Conservation (phyloP, 2,113 vertebrate species). For the Nibea coibor region DNA sequence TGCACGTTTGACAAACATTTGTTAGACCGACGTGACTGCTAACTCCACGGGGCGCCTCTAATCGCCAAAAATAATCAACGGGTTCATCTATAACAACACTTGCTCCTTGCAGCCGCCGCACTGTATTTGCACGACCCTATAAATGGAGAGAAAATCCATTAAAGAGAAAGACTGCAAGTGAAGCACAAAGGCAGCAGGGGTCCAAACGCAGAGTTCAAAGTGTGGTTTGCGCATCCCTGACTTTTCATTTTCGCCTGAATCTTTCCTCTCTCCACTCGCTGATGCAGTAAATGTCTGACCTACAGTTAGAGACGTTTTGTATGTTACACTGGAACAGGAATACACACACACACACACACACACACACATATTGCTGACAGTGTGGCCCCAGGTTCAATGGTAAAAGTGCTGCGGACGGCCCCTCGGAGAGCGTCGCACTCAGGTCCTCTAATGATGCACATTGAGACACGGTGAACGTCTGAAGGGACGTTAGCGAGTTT, state of each 20-base stretch:
- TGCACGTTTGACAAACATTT: no score
- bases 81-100: neutral
- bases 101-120: neutral
- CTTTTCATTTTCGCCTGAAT: conserved; percentile 6
- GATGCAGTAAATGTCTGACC: conserved; percentile 20
- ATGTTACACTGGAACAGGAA: conserved; percentile 6
- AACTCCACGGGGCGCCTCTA: neutral
- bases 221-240: neutral
- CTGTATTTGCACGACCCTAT: neutral
- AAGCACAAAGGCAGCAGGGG: conserved; percentile 15
- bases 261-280: neutral
- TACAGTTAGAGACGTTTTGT: neutral
- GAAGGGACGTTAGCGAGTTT: conserved; percentile 13
- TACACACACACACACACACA: neutral
- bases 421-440: conserved; percentile 51
- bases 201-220: conserved; percentile 40
- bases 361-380: conserved; percentile 51
- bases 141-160: conserved; percentile 9
- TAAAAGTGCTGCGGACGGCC: conserved; percentile 68
- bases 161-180: neutral
- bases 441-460: conserved; percentile 51
- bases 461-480: conserved; percentile 62
- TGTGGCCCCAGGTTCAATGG: conserved; percentile 38
- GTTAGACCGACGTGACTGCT: neutral
- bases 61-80: neutral